Conservation (phyloP, 2,113 vertebrate species). For the Callaeas wilsoni region DNA sequence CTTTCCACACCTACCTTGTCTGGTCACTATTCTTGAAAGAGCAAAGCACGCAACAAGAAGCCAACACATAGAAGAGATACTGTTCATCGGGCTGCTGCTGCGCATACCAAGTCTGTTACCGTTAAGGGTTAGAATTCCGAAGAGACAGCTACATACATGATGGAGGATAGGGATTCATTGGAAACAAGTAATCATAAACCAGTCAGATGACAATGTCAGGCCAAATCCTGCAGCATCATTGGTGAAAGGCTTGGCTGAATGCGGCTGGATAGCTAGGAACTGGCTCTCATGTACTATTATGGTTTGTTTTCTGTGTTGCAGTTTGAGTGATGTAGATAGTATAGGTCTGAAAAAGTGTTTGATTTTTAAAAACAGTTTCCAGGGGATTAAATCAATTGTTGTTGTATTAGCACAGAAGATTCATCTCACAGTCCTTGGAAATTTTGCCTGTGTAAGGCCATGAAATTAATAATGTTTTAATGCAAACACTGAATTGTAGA, state of each 20-base stretch:
- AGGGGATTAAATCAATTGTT: background rate
- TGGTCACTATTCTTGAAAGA: background rate
- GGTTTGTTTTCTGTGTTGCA: background rate
- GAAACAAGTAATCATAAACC: background rate
- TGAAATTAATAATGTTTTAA: background rate
- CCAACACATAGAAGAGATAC: background rate
- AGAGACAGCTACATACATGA: background rate
- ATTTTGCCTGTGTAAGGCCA: background rate
- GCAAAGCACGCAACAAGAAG: background rate
- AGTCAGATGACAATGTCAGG: background rate
- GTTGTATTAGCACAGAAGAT: background rate
- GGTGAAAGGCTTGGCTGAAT: background rate
- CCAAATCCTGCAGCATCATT: background rate
- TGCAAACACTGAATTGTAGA: background rate
- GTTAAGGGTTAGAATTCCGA: background rate
- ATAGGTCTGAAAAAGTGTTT: background rate
- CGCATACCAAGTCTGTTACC: rapidly evolving
- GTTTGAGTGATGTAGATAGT: background rate
- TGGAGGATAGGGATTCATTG: rapidly evolving
- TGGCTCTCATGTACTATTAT: background rate
- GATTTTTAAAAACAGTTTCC: background rate
- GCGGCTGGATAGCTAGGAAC: background rate
- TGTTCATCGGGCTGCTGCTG: background rate
- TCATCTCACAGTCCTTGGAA: background rate
- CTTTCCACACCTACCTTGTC: background rate